Evolutionary conservation across 2,113 vertebrate species (phyloP).

Genomic region (Dermatemys mawii): DNA sequence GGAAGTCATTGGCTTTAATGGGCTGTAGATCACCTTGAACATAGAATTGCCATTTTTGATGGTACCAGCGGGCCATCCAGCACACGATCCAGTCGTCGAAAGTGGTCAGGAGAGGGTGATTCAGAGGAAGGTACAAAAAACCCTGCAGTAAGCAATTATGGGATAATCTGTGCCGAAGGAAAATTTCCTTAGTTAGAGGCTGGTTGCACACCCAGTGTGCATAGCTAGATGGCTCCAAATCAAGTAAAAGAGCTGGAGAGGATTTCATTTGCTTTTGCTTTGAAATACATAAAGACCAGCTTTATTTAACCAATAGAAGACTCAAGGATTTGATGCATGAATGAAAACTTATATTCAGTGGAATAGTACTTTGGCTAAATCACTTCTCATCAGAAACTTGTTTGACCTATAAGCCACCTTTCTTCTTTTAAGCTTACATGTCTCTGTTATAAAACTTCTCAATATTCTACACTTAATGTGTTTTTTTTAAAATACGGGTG

Average conservation of each 20-base stretch:
- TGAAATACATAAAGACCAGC: slow-evolving; percentile 31
- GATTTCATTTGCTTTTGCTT: slow-evolving; percentile 51
- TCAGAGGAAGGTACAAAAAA: slow-evolving; percentile 28
- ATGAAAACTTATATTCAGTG: slow-evolving; percentile 50
- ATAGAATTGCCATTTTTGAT: neutral
- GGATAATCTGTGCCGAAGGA: slow-evolving; percentile 20
- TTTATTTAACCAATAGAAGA: slow-evolving; percentile 60
- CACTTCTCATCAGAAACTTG: slow-evolving; percentile 54
- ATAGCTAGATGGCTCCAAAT: neutral
- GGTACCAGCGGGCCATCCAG: slow-evolving; percentile 27
- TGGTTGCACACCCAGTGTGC: neutral
- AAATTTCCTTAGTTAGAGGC: slow-evolving; percentile 20
- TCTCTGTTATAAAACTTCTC: slow-evolving; percentile 61
- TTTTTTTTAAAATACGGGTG: slow-evolving; percentile 7
- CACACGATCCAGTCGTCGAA: slow-evolving; percentile 2
- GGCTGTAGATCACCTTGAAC: neutral
- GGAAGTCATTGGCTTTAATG: slow-evolving; percentile 15
- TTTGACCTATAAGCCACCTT: slow-evolving; percentile 62
- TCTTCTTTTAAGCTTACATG: slow-evolving; percentile 55
- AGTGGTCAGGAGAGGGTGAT: slow-evolving; percentile 28
- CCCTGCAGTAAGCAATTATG: slow-evolving; percentile 14
- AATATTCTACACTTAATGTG: neutral
- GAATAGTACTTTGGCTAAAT: slow-evolving; percentile 47
- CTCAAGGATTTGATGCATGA: slow-evolving; percentile 22
- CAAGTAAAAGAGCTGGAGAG: slow-evolving; percentile 29